Evolutionary conservation across 2,888 invertebrate genomes (phyloP).

Genomic region (Drosophila peninsularis): DNA sequence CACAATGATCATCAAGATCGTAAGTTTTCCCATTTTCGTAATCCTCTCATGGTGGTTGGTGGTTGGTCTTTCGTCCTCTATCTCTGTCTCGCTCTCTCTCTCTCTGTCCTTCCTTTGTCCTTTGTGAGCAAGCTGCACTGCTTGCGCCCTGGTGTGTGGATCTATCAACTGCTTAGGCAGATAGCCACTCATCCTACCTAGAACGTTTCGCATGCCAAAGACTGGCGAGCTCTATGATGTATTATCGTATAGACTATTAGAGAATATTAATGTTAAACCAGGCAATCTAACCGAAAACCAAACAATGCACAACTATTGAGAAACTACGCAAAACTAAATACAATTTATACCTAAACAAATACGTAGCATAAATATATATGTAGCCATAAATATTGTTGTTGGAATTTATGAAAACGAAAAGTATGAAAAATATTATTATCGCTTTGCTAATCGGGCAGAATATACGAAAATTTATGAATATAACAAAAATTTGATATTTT

Average conservation of each 20-base stretch:
- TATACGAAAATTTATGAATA: constrained; percentile 10
- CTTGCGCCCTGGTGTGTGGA: constrained; percentile 30
- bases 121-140: background rate
- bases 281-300: constrained; percentile 12
- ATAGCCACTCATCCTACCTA: constrained; percentile 67
- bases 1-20: constrained; percentile 82
- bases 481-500: constrained; percentile 74
- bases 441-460: constrained; percentile 62
- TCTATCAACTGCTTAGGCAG: constrained; percentile 14
- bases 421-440: constrained; percentile 34
- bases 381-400: constrained; percentile 57
- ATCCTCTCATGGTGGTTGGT: constrained; percentile 17
- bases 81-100: background rate
- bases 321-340: constrained; percentile 32
- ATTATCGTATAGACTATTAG: constrained; percentile 74
- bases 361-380: constrained; percentile 42
- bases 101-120: constrained; percentile 19
- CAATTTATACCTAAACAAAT: constrained; percentile 29
- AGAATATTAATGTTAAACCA: constrained; percentile 46
- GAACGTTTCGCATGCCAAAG: constrained; percentile 62
- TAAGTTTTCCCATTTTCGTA: constrained; percentile 74
- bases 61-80: constrained; percentile 3
- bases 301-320: constrained; percentile 40
- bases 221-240: constrained; percentile 67
- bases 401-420: constrained; percentile 28